These are phyloP conservation scores for Leptarthrus brevirostris DNA, from an alignment of 2,888 invertebrate genomes.

Conservation along the genomic window DNA sequence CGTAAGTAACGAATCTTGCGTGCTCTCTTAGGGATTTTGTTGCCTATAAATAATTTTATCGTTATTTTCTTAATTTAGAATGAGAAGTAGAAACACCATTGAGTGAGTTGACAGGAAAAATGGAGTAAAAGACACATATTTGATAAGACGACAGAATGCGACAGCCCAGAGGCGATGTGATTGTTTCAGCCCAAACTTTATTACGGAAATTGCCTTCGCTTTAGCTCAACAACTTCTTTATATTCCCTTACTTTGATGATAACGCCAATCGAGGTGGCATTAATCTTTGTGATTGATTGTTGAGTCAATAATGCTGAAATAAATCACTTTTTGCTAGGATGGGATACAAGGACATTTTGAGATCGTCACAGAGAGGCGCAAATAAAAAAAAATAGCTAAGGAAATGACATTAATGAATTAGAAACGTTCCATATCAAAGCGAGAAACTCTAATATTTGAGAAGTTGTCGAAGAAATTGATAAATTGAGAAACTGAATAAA, in stretches of 20 bases:
- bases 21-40: too few relatives aligned
- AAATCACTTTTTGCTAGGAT: conserved; percentile 43
- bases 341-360: conserved; percentile 28
- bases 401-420: conserved; percentile 21
- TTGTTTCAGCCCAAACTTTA: conserved; percentile 42
- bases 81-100: conserved; percentile 16
- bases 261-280: conserved; percentile 47
- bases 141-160: conserved; percentile 1
- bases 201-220: conserved; percentile 40
- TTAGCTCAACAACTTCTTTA: conserved; percentile 39
- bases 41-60: conserved; percentile 20
- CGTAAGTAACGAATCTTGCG: too few relatives aligned
- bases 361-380: conserved; percentile 26
- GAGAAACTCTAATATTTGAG: conserved; percentile 28
- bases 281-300: conserved; percentile 51
- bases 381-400: conserved; percentile 34
- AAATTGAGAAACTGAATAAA: not conserved
- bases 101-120: conserved; percentile 1
- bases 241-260: conserved; percentile 13
- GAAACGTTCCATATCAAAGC: conserved; percentile 6
- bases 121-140: conserved; percentile 28
- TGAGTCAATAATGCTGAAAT: conserved; percentile 50
- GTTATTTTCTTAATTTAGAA: conserved; percentile 6
- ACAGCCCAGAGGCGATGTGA: not conserved
- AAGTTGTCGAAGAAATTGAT: conserved; percentile 5